Base-by-base conservation (phyloP, 2,797 vertebrate species). In the Chelon auratus region DNA sequence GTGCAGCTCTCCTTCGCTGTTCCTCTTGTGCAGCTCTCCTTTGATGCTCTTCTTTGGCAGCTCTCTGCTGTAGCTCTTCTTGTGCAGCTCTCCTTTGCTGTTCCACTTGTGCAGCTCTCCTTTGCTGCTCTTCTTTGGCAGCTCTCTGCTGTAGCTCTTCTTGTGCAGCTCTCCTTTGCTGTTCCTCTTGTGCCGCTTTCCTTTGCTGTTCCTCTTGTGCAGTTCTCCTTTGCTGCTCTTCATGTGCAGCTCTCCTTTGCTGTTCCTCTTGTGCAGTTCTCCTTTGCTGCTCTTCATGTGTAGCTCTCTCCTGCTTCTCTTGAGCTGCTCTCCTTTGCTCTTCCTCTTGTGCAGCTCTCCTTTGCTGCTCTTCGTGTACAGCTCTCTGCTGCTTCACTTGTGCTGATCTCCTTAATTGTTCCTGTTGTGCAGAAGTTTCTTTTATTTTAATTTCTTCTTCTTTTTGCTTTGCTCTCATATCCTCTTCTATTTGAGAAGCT, bases 191-290 rank as follows among this genome's bases (percentile, higher is more conserved):
- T 18, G 17, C 20, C 1, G 13, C 9, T 76, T n/a, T n/a, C n/a
- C 37, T 67, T 33, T 11, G 6, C 24, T 43, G 17, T 1, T 74
- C 55, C 3, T 74, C 58, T 4, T 40, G 9, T 1, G 11, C 54
- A 5, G 75, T 65, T 59, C 3, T 42, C 36, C 6, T 72, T 66
- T 82, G 54, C 61, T 87, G 67, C 47, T 84, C 76, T 30, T 48
- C 54, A 4, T 57, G 42, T 24, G 53, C 59, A 5, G 75, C 68
- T 59, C 3, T 42, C 36, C 6, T 72, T 66, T 82, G 54, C 61
- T 87, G 67, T 50, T 84, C 76, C 26, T 48, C 54, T 5, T 57
- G 42, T 24, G 53, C 59, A 42, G 22, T 43, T 60, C 33, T 63
- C 10, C 7, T 64, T 0, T 62, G 48, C 3, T 73, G n/a, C 40